A percentile compares a stretch with the other conserved stretches of the same genome.
Evolutionary conservation across 2,113 vertebrate genomes (phyloP).

Genomic region (Trochalopteron elliotii): DNA sequence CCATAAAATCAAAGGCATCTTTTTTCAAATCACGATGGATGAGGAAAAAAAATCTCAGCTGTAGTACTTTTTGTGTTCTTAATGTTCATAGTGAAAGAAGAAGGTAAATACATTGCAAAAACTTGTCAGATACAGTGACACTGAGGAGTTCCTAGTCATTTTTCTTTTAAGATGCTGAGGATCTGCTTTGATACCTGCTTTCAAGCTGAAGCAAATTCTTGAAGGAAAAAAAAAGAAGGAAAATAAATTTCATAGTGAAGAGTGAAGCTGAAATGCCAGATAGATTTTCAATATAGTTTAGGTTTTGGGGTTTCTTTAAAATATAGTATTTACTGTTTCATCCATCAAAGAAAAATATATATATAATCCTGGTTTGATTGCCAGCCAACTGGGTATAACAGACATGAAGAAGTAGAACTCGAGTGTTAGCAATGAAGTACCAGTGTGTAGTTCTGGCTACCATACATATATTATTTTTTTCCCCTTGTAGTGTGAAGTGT

Average conservation of each 20-base stretch:
- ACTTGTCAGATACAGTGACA: not conserved
- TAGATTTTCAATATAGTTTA: not conserved
- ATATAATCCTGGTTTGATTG: not conserved
- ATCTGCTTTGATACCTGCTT: constrained; percentile 6
- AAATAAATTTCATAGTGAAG: constrained; percentile 21
- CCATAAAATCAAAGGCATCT: constrained; percentile 12
- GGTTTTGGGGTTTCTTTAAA: not conserved
- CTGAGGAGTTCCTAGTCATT: not conserved
- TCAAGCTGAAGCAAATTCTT: constrained; percentile 2
- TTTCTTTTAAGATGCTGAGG: not conserved
- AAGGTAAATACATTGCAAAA: constrained; percentile 2
- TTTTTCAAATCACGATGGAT: constrained; percentile 19
- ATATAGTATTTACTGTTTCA: not conserved
- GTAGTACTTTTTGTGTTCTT: not conserved
- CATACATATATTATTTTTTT: not conserved
- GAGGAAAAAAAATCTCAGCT: not conserved
- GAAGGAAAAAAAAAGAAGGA: not conserved
- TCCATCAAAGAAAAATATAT: not conserved
- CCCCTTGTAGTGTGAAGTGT: not conserved
- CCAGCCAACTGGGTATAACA: not conserved
- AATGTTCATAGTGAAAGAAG: not conserved
- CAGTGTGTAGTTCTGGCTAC: not conserved
- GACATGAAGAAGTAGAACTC: not conserved
- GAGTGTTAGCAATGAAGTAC: not conserved
- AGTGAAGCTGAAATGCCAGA: not conserved